phyloP scores from a whole-genome alignment of 2,113 vertebrate genomes.

The Heliornis fulica region DNA sequence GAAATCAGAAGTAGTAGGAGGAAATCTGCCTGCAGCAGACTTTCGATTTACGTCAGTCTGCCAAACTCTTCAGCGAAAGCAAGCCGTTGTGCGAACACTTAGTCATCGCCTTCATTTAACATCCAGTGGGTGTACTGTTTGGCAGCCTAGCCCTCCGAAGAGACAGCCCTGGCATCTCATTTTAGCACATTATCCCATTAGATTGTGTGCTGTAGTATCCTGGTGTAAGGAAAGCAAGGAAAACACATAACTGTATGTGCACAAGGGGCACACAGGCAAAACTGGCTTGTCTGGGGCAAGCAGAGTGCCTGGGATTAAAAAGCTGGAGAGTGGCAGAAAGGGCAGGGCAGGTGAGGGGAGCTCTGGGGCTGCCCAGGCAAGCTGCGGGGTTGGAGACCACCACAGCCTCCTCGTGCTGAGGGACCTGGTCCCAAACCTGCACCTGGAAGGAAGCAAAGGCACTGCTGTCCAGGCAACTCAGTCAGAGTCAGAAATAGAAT shows the following conservation, averaged over 20 bases:
- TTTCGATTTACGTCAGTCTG: conserved; percentile 68
- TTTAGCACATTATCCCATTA: conserved; percentile 52
- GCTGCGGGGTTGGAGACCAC: not conserved
- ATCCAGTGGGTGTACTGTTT: conserved; percentile 64
- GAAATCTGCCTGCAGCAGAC: conserved; percentile 68
- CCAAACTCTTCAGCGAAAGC: conserved; percentile 47
- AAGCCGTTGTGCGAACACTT: conserved; percentile 52
- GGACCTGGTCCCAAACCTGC: not conserved
- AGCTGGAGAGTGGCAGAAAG: not conserved
- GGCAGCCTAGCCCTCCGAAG: conserved; percentile 48
- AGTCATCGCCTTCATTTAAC: conserved; percentile 65
- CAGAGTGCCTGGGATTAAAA: not conserved
- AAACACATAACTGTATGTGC: not conserved
- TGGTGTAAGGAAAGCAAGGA: not conserved
- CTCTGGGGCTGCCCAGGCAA: not conserved
- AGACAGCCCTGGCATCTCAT: conserved; percentile 36
- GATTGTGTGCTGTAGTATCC: not conserved
- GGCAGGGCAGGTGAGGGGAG: not conserved
- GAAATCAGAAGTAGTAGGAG: conserved; percentile 64
- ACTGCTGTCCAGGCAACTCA: rapidly evolving
- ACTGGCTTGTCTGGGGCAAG: not conserved
- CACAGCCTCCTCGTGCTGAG: not conserved
- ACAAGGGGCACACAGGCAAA: not conserved
- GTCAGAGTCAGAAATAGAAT: not conserved
- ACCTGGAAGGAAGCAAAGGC: not conserved